Percentiles rank a stretch among this genome's conserved stretches.
Conservation (phyloP, 2,888 invertebrate species). For the Ophion obscuratus region DNA sequence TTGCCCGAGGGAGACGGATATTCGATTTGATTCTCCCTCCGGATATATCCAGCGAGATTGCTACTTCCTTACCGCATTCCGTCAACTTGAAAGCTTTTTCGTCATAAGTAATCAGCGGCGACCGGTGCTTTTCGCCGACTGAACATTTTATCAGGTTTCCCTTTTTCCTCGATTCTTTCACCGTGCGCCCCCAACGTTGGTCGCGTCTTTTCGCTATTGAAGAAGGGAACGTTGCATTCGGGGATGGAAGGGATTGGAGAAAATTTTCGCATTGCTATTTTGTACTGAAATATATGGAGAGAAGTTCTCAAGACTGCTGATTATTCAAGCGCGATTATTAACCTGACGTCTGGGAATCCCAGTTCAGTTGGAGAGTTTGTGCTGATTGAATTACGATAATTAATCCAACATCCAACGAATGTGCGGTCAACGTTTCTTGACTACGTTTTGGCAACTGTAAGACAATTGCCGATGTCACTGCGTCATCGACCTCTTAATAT, state of each 20-base stretch:
- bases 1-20: conserved; percentile 47
- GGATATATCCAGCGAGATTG: conserved; percentile 56
- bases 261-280: conserved; percentile 50
- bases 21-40: conserved; percentile 57
- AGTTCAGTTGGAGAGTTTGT: background rate
- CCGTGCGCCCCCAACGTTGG: background rate
- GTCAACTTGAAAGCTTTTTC: conserved; percentile 62
- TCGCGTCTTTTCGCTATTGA: background rate
- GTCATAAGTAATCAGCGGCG: conserved; percentile 55
- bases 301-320: conserved; percentile 20
- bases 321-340: background rate
- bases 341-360: background rate
- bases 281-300: conserved; percentile 12
- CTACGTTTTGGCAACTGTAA: too few species aligned
- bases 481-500: too few species aligned
- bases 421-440: background rate
- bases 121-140: conserved; percentile 23
- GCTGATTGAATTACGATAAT: background rate
- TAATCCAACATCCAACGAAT: background rate
- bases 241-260: conserved; percentile 1
- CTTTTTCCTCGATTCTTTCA: background rate
- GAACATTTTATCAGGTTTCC: conserved; percentile 39
- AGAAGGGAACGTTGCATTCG: background rate
- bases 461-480: too few species aligned
- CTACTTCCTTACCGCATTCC: conserved; percentile 52